Percentiles rank a stretch among this genome's conserved stretches.
Evolutionary conservation across 2,113 vertebrate species (phyloP).

Genomic region (Megaceryle torquata): DNA sequence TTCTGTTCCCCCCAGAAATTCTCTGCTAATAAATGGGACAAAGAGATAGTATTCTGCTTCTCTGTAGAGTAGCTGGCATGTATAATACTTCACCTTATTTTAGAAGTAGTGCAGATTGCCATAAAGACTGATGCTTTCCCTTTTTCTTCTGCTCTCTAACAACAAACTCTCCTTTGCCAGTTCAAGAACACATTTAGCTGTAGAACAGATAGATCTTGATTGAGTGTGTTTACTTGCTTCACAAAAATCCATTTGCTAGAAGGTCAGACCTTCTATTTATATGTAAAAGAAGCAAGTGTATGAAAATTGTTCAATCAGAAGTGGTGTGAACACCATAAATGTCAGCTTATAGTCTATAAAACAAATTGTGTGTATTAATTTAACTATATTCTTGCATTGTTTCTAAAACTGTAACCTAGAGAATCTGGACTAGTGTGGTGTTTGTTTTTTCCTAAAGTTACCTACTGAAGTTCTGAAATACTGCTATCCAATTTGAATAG

Average conservation of each 20-base stretch:
- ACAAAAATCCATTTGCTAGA: slow-evolving; percentile 54
- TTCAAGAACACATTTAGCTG: slow-evolving; percentile 33
- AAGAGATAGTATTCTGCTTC: not conserved
- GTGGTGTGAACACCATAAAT: slow-evolving; percentile 34
- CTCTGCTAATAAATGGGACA: not conserved
- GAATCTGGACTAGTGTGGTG: not conserved
- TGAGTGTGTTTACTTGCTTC: slow-evolving; percentile 54
- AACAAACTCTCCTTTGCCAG: not conserved
- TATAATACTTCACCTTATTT: not conserved
- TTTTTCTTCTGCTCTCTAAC: not conserved
- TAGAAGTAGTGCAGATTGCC: not conserved
- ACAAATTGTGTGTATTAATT: slow-evolving; percentile 35
- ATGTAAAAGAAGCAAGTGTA: slow-evolving; percentile 58
- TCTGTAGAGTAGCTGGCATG: not conserved
- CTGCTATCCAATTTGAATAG: not conserved
- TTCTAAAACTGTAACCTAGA: slow-evolving; percentile 3
- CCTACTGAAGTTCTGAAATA: not conserved
- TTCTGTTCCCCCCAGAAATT: not conserved
- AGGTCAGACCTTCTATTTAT: slow-evolving; percentile 60
- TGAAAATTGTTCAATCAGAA: slow-evolving; percentile 51
- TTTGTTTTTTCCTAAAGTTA: not conserved
- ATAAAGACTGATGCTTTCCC: not conserved
- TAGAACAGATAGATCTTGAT: slow-evolving; percentile 16
- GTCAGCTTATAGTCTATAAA: slow-evolving; percentile 49
- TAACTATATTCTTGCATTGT: slow-evolving; percentile 7